Base-by-base conservation (phyloP, 2,113 vertebrate species). In the Pristiophorus japonicus region DNA sequence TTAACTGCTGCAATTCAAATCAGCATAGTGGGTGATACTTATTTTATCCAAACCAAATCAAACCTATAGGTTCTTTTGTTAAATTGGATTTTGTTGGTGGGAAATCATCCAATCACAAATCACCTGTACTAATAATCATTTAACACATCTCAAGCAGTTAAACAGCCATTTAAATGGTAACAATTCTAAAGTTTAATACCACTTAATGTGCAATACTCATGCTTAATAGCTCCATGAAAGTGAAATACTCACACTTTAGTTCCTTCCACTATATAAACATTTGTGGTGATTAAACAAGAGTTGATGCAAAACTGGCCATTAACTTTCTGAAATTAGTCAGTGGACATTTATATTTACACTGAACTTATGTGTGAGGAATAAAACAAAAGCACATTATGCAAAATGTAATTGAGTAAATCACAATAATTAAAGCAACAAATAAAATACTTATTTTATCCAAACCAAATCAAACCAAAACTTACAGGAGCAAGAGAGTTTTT, bases 61-160 rank as follows among this genome's bases (percentile, higher is more conserved):
- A n/a, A 88, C 27, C 85, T 59, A 2, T 55, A 30, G 85, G 27
- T 51, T 59, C 85, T 55, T 88, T 34, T 14, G 47, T 27, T 55
- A 55, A 88, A 88, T 88, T 88, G 85, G 85, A 88, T 59, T 88
- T 88, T 88, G 22, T 30, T 88, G 59, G 51, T 55, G 85, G 51
- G 47, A 88, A 55, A 59, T 27, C 27, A 88, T 88, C 85, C 51
- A 55, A 88, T 88, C 85, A 88, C 47, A 88, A 88, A 55, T 88
- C 30, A 88, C 85, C 85, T 88, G 27, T 30, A 88, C 55, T 55
- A 88, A 88, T 59, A 88, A 59, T 88, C 51, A 14, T 27, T 59
- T 30, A 88, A 55, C 85, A 14, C 85, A 88, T 59, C 85, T 88
- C 85, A 88, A 34, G 47, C 47, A 51, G 22, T 22, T 51, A 47